A percentile compares a stretch with the other conserved stretches of the same genome.
Evolutionary conservation across 2,113 vertebrate species (phyloP).

Genomic region (Ctenodactylus gundi): DNA sequence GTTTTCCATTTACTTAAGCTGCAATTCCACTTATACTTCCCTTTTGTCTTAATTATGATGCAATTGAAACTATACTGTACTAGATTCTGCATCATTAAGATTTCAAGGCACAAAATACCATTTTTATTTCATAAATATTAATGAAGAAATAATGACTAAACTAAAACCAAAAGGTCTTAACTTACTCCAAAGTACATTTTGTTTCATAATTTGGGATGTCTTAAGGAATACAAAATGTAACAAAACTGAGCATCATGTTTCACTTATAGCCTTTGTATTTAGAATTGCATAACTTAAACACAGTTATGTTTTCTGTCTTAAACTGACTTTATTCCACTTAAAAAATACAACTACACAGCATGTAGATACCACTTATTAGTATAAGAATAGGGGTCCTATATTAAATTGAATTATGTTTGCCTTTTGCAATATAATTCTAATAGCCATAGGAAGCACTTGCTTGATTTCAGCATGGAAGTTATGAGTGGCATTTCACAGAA

Average conservation of each 20-base stretch:
- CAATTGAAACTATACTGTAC: too few relatives aligned
- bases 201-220: constrained; percentile 30
- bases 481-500: constrained; percentile 6
- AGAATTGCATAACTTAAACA: constrained; percentile 32
- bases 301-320: not conserved
- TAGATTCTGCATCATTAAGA: not conserved
- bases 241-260: constrained; percentile 18
- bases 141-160: not conserved
- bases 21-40: not conserved
- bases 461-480: not conserved
- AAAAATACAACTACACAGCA: constrained; percentile 12
- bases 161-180: constrained; percentile 6
- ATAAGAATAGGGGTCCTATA: not conserved
- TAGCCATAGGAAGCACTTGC: not conserved
- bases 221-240: constrained; percentile 32
- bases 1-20: not conserved
- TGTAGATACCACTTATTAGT: not conserved
- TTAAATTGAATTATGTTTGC: not conserved
- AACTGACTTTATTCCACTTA: not conserved
- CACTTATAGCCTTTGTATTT: constrained; percentile 32
- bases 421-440: not conserved
- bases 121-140: not conserved
- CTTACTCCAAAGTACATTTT: not conserved
- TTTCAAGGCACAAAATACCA: not conserved
- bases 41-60: not conserved